These are phyloP conservation scores for Oriolus oriolus DNA, from an alignment of 2,113 vertebrate genomes.

Conservation along the genomic window DNA sequence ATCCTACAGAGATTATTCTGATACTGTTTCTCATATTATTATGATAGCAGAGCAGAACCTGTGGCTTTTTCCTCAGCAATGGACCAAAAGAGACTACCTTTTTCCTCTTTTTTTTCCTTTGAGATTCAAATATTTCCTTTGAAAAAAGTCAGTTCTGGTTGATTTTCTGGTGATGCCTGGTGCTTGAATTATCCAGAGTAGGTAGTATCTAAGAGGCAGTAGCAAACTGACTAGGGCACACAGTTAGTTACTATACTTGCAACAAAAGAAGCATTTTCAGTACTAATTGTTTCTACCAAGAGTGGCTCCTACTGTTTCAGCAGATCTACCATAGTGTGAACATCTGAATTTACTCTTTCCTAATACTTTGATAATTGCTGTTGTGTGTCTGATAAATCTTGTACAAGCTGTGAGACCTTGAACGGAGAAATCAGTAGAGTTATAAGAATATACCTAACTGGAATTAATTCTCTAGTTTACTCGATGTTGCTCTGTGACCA, in stretches of 20 bases:
- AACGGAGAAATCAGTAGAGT: background rate
- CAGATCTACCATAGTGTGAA: background rate
- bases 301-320: background rate
- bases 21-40: background rate
- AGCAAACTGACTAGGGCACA: background rate
- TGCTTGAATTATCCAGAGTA: background rate
- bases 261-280: background rate
- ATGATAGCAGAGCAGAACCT: background rate
- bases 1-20: background rate
- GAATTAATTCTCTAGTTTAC: background rate
- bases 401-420: background rate
- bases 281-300: background rate
- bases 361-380: slow-evolving; percentile 7
- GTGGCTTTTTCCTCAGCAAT: background rate
- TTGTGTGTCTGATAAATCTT: background rate
- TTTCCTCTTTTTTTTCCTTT: background rate
- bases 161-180: background rate
- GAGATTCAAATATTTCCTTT: background rate
- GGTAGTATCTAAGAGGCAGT: background rate
- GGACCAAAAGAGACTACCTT: background rate
- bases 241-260: background rate
- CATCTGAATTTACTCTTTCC: background rate
- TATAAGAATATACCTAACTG: background rate
- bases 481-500: background rate
- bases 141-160: background rate